A percentile compares a stretch with the other conserved stretches of the same genome.
phyloP scores from a whole-genome alignment of 92 coral and sea anemone genomes.

The Siderastrea siderea region DNA sequence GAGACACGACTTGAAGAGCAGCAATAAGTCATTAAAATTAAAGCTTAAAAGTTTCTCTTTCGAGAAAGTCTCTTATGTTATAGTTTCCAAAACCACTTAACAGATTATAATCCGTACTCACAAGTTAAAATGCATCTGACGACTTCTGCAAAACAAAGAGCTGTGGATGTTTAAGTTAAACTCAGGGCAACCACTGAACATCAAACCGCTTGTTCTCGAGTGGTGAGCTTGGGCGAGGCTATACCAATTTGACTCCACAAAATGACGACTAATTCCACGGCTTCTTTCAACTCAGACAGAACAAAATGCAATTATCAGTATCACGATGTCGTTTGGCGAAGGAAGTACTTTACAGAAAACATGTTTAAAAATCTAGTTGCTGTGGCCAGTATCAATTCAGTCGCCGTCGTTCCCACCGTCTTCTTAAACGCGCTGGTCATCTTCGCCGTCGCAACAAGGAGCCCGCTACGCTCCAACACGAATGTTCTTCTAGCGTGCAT shows the following conservation, averaged over 20 bases:
- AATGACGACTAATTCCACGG: background rate
- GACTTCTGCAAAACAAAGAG: background rate
- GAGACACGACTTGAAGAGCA: background rate
- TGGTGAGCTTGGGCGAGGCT: background rate
- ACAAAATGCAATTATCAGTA: background rate
- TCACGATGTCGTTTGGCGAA: background rate
- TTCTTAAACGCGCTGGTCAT: conserved; percentile 4
- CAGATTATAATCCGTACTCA: background rate
- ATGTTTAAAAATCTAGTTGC: background rate
- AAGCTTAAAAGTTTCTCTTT: background rate
- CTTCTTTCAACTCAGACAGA: background rate
- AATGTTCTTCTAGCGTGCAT: conserved; percentile 18
- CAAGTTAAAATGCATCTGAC: background rate
- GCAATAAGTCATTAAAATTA: background rate
- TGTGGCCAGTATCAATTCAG: too few species aligned
- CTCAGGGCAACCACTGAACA: background rate
- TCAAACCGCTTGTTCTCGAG: background rate
- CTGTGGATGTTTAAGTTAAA: background rate
- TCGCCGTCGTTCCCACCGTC: background rate
- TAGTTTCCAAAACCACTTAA: background rate
- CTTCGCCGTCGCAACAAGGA: conserved; percentile 16
- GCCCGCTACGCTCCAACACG: conserved; percentile 13
- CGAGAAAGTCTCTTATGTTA: background rate
- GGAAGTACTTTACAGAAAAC: background rate
- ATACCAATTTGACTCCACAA: background rate